Conservation (phyloP, 2,888 invertebrate genomes). For the Noctua fimbriata region DNA sequence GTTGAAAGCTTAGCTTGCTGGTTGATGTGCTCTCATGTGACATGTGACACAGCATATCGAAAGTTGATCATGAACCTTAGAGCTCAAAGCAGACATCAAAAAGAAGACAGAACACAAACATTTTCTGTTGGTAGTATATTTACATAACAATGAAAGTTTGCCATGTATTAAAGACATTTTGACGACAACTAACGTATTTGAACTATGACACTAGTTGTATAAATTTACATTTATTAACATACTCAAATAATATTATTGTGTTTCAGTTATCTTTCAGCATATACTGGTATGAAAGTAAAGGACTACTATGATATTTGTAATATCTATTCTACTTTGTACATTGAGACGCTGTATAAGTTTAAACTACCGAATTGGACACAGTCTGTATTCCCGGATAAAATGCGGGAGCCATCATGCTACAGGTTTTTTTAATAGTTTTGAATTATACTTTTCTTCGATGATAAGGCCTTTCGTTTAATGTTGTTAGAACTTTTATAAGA, state of each 20-base stretch:
- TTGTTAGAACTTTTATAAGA: neutral
- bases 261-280: constrained; percentile 91
- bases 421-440: constrained; percentile 78
- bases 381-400: constrained; percentile 91
- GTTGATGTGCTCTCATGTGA: neutral
- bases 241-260: constrained; percentile 13
- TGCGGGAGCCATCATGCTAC: constrained; percentile 91
- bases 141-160: neutral
- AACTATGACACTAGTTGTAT: neutral
- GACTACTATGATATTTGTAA: constrained; percentile 90
- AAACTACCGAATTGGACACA: constrained; percentile 93
- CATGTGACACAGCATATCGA: neutral
- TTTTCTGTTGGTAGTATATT: neutral
- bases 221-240: constrained; percentile 13
- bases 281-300: constrained; percentile 91
- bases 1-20: neutral
- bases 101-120: neutral
- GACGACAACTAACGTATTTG: neutral
- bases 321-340: constrained; percentile 92
- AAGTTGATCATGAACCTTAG: neutral
- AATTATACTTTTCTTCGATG: neutral
- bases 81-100: neutral
- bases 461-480: neutral
- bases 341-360: constrained; percentile 92
- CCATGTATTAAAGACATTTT: constrained; percentile 1